Evolutionary conservation across 2,888 invertebrate genomes (phyloP).

Genomic region (Callimorpha dominula): DNA sequence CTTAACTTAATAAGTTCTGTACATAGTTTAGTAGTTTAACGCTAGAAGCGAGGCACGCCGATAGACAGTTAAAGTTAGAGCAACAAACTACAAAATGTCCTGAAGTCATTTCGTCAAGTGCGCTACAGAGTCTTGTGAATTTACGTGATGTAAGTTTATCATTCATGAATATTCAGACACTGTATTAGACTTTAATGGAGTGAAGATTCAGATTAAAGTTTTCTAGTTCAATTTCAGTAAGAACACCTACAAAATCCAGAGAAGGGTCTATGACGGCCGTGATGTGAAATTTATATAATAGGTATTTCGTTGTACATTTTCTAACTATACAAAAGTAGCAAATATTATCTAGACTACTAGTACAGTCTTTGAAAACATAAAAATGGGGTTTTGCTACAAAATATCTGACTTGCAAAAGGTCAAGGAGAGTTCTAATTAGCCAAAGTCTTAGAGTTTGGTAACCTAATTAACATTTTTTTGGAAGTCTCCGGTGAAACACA

Average conservation of each 20-base stretch:
- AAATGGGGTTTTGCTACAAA: no score
- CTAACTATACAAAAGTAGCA: no score
- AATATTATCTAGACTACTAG: no score
- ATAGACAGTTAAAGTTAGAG: constrained; percentile 15
- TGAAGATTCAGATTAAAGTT: background rate
- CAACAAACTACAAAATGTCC: constrained; percentile 17
- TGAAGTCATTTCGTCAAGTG: constrained; percentile 17
- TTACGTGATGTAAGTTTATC: constrained; percentile 7
- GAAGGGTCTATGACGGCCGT: background rate
- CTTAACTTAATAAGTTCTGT: constrained; percentile 5
- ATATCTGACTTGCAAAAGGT: no score
- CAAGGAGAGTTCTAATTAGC: no score
- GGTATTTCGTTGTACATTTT: no score
- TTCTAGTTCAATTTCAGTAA: background rate
- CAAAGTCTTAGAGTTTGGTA: no score
- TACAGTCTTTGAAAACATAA: no score
- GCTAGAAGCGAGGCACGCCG: constrained; percentile 8
- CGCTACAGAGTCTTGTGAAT: constrained; percentile 5
- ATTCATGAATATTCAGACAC: constrained; percentile 16
- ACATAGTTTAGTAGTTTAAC: constrained; percentile 12
- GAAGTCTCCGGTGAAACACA: no score
- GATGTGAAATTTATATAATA: background rate
- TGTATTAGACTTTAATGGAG: background rate
- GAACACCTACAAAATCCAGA: background rate
- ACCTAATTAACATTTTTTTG: no score